Evolutionary conservation across 64 coral and sea anemone species (phyloP).

Genomic region (Montipora sp.): DNA sequence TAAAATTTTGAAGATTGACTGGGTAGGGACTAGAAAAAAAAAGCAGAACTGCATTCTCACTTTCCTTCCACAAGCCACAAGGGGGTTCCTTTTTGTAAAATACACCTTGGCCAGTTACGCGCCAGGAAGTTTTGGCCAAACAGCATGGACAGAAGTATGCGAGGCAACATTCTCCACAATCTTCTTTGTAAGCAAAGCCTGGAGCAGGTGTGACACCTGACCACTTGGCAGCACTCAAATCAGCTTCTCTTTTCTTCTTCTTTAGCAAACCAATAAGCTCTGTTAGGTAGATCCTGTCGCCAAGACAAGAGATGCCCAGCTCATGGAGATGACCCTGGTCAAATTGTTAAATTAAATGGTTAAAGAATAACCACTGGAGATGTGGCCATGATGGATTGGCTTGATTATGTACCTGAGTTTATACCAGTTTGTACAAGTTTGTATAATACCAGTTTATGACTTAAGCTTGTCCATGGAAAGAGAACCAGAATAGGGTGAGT

Average conservation of each 20-base stretch:
- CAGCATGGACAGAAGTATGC: constrained; percentile 87
- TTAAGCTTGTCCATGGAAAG: too few relatives aligned
- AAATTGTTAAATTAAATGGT: not conserved
- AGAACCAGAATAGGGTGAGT: too few relatives aligned
- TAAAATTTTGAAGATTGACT: too few relatives aligned
- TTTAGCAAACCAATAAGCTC: constrained; percentile 89
- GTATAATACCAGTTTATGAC: too few relatives aligned
- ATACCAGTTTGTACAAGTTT: too few relatives aligned
- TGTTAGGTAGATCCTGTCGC: constrained; percentile 86
- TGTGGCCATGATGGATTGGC: not conserved
- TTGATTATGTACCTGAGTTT: too few relatives aligned
- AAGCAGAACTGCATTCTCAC: constrained; percentile 8
- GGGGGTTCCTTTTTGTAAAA: constrained; percentile 98
- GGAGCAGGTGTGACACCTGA: constrained; percentile 82
- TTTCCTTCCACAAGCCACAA: constrained; percentile 91
- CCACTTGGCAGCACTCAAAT: constrained; percentile 82
- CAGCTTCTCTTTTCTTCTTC: constrained; percentile 94
- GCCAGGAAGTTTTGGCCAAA: constrained; percentile 95
- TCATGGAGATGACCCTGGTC: constrained; percentile 87
- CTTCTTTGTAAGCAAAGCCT: constrained; percentile 91
- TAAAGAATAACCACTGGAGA: not conserved
- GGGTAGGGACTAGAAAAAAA: not conserved
- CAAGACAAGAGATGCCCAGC: constrained; percentile 88
- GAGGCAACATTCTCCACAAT: constrained; percentile 91
- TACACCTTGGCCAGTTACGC: constrained; percentile 95